Evolutionary conservation across 1,140 invertebrate species (phyloP).

Genomic region (Yoshiicerus persimilis): DNA sequence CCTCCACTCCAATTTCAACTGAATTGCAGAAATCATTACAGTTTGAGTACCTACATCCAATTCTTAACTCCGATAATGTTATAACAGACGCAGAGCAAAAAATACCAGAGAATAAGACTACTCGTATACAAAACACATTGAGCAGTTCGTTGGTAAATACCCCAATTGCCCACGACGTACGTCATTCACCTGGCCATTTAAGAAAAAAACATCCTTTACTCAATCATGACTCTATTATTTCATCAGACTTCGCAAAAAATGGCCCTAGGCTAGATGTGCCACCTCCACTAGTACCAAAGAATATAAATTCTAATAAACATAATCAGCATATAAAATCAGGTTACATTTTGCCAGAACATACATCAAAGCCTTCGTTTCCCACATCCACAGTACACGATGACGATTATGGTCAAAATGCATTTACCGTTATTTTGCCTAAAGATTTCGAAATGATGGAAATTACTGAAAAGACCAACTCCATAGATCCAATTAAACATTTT

Average conservation of each 20-base stretch:
- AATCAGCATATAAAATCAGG: not conserved
- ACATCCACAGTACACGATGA: not conserved
- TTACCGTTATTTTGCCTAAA: not conserved
- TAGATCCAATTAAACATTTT: not conserved
- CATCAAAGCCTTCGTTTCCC: not conserved
- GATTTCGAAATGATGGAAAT: not conserved
- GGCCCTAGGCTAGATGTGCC: not conserved
- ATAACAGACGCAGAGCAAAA: slow-evolving; percentile 28
- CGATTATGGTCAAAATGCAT: not conserved
- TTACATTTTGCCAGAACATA: not conserved
- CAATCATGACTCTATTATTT: slow-evolving; percentile 38
- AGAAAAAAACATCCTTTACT: slow-evolving; percentile 36
- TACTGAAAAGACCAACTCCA: not conserved
- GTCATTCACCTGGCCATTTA: not conserved
- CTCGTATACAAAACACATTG: slow-evolving; percentile 26
- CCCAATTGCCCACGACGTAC: slow-evolving; percentile 29
- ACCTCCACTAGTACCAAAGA: not conserved
- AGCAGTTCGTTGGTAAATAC: not conserved
- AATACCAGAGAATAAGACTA: slow-evolving; percentile 45
- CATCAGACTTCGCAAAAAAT: slow-evolving; percentile 25
- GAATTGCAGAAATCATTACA: slow-evolving; percentile 39
- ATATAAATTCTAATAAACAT: not conserved
- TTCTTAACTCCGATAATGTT: slow-evolving; percentile 40
- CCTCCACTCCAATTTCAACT: slow-evolving; percentile 36
- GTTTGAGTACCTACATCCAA: slow-evolving; percentile 39